These are phyloP conservation scores for Rafetus swinhoei DNA, from an alignment of 2,113 vertebrate genomes.

Conservation along the genomic window DNA sequence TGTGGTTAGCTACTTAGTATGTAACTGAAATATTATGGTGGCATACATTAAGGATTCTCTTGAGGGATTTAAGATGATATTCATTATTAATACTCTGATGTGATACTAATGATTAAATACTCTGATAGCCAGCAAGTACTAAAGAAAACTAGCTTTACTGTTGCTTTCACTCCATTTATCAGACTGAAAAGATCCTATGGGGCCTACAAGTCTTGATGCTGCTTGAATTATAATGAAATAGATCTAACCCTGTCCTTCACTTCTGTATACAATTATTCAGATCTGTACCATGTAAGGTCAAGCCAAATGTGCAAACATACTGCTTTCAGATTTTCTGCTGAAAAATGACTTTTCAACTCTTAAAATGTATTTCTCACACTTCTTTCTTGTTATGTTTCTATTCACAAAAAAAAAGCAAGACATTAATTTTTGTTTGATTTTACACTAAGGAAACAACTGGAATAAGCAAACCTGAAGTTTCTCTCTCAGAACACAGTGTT, in stretches of 20 bases:
- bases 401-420: background rate
- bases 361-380: background rate
- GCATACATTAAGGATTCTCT: background rate
- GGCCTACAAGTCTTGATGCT: slow-evolving; percentile 46
- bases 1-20: background rate
- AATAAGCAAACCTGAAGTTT: background rate
- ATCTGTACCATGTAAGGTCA: slow-evolving; percentile 16
- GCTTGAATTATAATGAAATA: slow-evolving; percentile 36
- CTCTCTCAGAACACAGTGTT: background rate
- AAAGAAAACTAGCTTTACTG: background rate
- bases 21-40: slow-evolving; percentile 5
- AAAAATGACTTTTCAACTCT: slow-evolving; percentile 25
- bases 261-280: slow-evolving; percentile 34
- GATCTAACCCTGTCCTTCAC: slow-evolving; percentile 34
- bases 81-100: background rate
- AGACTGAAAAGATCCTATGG: slow-evolving; percentile 46
- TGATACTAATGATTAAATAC: background rate
- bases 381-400: background rate
- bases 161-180: background rate
- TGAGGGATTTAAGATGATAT: background rate
- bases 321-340: slow-evolving; percentile 15
- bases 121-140: background rate
- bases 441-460: background rate
- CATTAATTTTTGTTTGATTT: background rate
- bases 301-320: slow-evolving; percentile 10